Evolutionary conservation across 2,113 vertebrate species (phyloP).

Genomic region (Ptilorrhoa leucosticta): DNA sequence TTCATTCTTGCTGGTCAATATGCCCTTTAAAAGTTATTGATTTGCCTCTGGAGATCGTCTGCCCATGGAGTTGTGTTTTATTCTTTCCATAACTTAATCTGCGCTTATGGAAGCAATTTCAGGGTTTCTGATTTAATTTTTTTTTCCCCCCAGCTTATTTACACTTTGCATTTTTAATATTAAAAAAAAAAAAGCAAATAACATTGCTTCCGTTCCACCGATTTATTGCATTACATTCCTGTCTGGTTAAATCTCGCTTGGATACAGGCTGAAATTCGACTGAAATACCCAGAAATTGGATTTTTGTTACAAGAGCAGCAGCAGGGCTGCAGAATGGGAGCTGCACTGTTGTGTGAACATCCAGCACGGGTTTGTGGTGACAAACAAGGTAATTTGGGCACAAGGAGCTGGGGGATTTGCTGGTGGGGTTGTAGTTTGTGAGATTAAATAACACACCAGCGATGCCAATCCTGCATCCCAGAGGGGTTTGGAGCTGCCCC

Average conservation of each 20-base stretch:
- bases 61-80: not conserved
- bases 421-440: not conserved
- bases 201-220: not conserved
- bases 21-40: not conserved
- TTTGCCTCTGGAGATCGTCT: not conserved
- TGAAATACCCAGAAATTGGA: not conserved
- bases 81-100: not conserved
- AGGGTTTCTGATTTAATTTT: not conserved
- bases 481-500: not conserved
- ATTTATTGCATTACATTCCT: not conserved
- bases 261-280: not conserved
- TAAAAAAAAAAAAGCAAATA: not conserved
- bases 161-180: not conserved
- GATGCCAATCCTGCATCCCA: not conserved
- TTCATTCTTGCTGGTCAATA: not conserved
- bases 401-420: not conserved
- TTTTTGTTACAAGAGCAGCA: not conserved
- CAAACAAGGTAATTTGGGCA: not conserved
- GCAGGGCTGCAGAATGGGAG: not conserved
- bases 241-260: not conserved
- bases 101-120: not conserved
- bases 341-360: not conserved
- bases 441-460: not conserved
- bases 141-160: not conserved
- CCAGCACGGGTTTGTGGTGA: not conserved